These are phyloP conservation scores for Mastomys coucha DNA, from an alignment of 2,113 vertebrate species.

Conservation along the genomic window DNA sequence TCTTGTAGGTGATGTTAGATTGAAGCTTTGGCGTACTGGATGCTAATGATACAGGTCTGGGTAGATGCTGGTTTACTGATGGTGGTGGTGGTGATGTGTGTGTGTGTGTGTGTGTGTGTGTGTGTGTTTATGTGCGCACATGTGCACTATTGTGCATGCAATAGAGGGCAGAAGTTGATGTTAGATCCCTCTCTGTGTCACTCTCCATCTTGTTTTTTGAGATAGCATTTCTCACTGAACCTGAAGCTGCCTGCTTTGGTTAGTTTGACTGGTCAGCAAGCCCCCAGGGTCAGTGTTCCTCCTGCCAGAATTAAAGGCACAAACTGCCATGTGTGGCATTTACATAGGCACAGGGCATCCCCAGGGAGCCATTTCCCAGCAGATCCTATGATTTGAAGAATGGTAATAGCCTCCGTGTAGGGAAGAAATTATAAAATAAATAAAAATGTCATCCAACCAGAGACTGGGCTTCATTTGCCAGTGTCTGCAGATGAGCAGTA, in stretches of 20 bases:
- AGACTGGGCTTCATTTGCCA: not conserved
- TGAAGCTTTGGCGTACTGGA: not conserved
- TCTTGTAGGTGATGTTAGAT: fast-evolving
- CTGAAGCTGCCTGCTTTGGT: not conserved
- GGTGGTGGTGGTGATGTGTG: not conserved
- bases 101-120: not conserved
- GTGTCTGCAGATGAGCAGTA: not conserved
- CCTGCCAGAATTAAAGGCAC: not conserved
- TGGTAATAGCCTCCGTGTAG: fast-evolving
- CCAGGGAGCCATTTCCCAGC: not conserved
- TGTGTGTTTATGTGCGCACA: not conserved
- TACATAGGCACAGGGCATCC: not conserved
- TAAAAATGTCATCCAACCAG: not conserved
- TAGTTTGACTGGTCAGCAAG: no score
- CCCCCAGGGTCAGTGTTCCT: not conserved
- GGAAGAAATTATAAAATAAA: not conserved
- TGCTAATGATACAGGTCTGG: not conserved
- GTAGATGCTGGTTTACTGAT: not conserved
- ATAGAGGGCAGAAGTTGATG: not conserved
- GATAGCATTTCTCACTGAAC: not conserved
- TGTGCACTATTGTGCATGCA: not conserved
- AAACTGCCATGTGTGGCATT: not conserved
- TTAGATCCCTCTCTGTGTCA: not conserved
- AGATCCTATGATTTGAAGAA: not conserved
- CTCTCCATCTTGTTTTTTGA: not conserved